These are phyloP conservation scores for Dromius quadrimaculatus DNA, from an alignment of 2,888 invertebrate genomes.

Conservation along the genomic window DNA sequence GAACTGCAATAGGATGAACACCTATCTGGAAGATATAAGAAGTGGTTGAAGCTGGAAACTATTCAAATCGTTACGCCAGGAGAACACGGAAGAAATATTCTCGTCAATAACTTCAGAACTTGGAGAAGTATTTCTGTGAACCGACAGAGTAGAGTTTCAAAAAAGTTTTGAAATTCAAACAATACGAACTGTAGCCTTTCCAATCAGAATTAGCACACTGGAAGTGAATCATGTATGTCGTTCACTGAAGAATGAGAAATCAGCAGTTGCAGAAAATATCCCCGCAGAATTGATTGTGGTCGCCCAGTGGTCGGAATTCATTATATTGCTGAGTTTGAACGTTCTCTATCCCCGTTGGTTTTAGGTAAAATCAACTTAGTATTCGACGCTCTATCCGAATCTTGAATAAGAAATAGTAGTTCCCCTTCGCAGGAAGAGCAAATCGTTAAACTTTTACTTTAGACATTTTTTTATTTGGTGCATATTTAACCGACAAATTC, in stretches of 20 bases:
- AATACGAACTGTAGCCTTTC: neutral
- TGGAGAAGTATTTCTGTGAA: neutral
- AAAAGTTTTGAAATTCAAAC: neutral
- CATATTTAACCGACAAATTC: too few species aligned
- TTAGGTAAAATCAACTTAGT: too few species aligned
- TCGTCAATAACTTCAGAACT: neutral
- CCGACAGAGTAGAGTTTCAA: neutral
- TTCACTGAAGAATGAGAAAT: neutral
- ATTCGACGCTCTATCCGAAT: too few species aligned
- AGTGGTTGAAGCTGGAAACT: conserved; percentile 8
- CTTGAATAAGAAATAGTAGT: too few species aligned
- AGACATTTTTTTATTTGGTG: too few species aligned
- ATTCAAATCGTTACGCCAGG: conserved; percentile 5
- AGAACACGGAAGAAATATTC: neutral
- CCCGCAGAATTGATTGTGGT: neutral
- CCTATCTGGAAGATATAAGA: neutral
- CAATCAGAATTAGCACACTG: neutral
- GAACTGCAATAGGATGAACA: conserved; percentile 9
- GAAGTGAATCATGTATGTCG: neutral
- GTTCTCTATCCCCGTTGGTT: too few species aligned
- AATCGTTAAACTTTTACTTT: too few species aligned
- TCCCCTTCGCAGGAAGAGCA: too few species aligned
- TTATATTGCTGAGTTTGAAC: too few species aligned
- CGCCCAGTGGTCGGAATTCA: too few species aligned
- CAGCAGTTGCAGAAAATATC: neutral